Percentiles rank a stretch among this genome's conserved stretches.
Conservation (phyloP, 1,140 invertebrate genomes). For the Proales similis region DNA sequence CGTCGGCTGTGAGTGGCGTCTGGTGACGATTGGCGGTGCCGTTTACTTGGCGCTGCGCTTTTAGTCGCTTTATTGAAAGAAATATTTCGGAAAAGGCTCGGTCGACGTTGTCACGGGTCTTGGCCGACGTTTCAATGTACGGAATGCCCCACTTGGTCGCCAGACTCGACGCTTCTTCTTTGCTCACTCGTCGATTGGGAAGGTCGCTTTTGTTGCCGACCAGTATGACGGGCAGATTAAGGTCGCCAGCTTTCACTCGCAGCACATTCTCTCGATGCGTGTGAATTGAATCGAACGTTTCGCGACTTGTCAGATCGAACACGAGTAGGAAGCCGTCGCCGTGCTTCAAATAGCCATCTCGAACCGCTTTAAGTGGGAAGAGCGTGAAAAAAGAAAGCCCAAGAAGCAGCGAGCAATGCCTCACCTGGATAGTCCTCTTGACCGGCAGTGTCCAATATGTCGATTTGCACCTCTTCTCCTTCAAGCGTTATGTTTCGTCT, state of each 20-base stretch:
- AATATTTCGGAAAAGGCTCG: conserved; percentile 36
- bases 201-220: conserved; percentile 98
- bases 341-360: conserved; percentile 97
- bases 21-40: conserved; percentile 11
- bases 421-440: conserved; percentile 92
- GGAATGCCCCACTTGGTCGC: conserved; percentile 89
- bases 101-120: conserved; percentile 95
- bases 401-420: not conserved
- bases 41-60: no score
- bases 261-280: conserved; percentile 82
- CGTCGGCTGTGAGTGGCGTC: conserved; percentile 9
- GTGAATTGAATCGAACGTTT: conserved; percentile 87
- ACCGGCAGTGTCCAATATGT: conserved; percentile 97
- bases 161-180: conserved; percentile 75
- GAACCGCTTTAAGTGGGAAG: conserved; percentile 43
- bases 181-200: conserved; percentile 74
- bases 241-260: conserved; percentile 92
- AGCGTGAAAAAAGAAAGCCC: not conserved
- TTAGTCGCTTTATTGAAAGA: conserved; percentile 31
- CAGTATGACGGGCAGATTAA: conserved; percentile 85
- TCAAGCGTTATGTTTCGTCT: conserved; percentile 87
- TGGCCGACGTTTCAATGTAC: conserved; percentile 98
- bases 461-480: conserved; percentile 87
- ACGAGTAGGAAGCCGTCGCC: conserved; percentile 99
- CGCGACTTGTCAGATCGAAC: conserved; percentile 96